A percentile compares a stretch with the other conserved stretches of the same genome.
These are phyloP conservation scores for Molossus molossus DNA, from an alignment of 2,797 vertebrate genomes.

Conservation along the genomic window DNA sequence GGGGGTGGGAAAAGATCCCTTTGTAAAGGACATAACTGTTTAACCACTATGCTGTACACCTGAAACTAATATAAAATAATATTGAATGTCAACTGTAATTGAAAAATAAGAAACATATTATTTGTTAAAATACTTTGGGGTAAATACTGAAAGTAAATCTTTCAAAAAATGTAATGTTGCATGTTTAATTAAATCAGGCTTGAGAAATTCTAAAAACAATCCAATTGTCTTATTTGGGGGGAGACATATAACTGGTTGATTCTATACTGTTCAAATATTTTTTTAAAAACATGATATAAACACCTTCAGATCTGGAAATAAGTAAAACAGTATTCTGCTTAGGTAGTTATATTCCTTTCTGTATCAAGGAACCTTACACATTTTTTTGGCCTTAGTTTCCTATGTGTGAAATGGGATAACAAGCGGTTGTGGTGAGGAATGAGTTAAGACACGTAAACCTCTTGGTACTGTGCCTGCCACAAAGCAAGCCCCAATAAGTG, in stretches of 20 bases:
- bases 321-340: conserved; percentile 24
- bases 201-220: conserved; percentile 49
- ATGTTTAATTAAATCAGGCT: conserved; percentile 39
- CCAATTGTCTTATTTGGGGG: neutral
- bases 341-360: neutral
- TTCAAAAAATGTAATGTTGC: neutral
- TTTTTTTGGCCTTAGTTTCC: conserved; percentile 12
- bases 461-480: neutral
- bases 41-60: neutral
- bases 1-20: neutral
- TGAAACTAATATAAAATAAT: neutral
- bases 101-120: neutral
- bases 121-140: conserved; percentile 22
- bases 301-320: conserved; percentile 53
- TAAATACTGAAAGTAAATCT: neutral
- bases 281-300: conserved; percentile 3
- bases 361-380: neutral
- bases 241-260: conserved; percentile 28
- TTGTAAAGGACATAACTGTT: neutral
- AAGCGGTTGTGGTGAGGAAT: neutral
- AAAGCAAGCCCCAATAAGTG: neutral
- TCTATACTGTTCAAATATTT: neutral
- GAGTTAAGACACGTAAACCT: conserved; percentile 22
- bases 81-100: neutral
- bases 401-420: conserved; percentile 23